Conservation (phyloP, 92 coral and sea anemone genomes). For the Palythoa heliodiscus region DNA sequence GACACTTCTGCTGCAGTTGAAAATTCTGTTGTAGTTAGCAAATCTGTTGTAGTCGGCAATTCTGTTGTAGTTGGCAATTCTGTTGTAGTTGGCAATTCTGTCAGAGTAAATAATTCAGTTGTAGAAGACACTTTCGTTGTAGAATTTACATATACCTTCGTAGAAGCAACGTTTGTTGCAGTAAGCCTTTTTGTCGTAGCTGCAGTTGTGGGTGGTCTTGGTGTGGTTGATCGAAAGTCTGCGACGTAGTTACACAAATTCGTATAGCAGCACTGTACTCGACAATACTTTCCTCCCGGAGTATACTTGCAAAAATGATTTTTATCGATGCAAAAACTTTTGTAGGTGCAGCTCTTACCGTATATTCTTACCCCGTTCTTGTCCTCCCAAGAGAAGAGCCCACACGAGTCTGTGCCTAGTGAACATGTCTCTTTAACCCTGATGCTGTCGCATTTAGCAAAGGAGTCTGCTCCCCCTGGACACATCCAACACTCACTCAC, state of each 20-base stretch:
- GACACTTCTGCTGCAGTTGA: not conserved
- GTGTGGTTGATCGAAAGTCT: conserved; percentile 9
- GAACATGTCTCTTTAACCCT: conserved; percentile 11
- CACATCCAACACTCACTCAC: conserved; percentile 44
- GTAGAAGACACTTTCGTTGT: not conserved
- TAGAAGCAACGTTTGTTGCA: not conserved
- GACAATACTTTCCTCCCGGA: conserved; percentile 18
- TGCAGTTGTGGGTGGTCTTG: not conserved
- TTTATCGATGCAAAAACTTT: conserved; percentile 1
- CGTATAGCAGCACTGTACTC: conserved; percentile 19
- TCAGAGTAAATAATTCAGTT: not conserved
- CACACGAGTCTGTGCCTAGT: conserved; percentile 8
- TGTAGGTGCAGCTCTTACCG: conserved; percentile 28
- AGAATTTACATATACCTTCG: not conserved
- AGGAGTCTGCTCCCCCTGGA: conserved; percentile 19
- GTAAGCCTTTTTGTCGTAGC: not conserved
- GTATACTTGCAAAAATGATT: conserved; percentile 18
- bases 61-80: not conserved
- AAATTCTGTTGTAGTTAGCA: not conserved
- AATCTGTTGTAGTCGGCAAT: not conserved
- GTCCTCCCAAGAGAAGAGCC: conserved; percentile 31
- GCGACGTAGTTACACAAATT: conserved; percentile 12
- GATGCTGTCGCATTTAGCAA: conserved; percentile 14
- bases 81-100: not conserved
- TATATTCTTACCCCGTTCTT: conserved; percentile 14